Evolutionary conservation across 2,797 vertebrate species (phyloP).

Genomic region (Sebastes itinus): DNA sequence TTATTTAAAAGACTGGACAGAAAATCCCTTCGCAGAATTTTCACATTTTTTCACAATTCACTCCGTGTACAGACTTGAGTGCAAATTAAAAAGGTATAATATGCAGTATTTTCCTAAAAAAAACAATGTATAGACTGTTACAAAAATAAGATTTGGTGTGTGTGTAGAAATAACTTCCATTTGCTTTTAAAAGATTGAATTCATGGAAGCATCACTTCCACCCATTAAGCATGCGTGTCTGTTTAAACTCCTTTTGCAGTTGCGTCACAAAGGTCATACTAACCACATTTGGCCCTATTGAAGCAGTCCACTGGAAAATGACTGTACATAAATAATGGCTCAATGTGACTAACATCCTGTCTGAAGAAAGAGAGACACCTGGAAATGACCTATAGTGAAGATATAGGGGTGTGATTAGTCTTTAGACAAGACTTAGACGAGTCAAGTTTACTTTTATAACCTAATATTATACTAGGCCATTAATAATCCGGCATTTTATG

Average conservation of each 20-base stretch:
- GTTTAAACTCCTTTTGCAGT: too few relatives aligned
- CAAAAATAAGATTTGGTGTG: background rate
- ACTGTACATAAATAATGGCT: background rate
- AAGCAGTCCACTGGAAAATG: background rate
- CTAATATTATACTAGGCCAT: background rate
- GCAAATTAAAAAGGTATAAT: background rate
- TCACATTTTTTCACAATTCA: background rate
- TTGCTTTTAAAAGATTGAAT: background rate
- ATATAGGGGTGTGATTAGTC: background rate
- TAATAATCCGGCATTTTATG: background rate
- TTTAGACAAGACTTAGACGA: background rate
- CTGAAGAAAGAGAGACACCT: background rate
- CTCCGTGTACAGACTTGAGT: background rate
- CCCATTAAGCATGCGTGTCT: background rate
- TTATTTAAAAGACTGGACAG: background rate
- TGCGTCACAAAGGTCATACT: too few relatives aligned
- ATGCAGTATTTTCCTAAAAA: too few relatives aligned
- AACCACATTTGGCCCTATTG: background rate
- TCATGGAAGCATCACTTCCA: background rate
- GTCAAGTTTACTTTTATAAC: background rate
- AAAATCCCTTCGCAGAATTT: background rate
- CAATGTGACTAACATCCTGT: too few relatives aligned
- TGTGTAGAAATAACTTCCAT: constrained; percentile 1
- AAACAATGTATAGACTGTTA: too few relatives aligned
- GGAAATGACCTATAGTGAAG: background rate